phyloP scores from a whole-genome alignment of 1,140 invertebrate species.

The Drosophila mojavensis region DNA sequence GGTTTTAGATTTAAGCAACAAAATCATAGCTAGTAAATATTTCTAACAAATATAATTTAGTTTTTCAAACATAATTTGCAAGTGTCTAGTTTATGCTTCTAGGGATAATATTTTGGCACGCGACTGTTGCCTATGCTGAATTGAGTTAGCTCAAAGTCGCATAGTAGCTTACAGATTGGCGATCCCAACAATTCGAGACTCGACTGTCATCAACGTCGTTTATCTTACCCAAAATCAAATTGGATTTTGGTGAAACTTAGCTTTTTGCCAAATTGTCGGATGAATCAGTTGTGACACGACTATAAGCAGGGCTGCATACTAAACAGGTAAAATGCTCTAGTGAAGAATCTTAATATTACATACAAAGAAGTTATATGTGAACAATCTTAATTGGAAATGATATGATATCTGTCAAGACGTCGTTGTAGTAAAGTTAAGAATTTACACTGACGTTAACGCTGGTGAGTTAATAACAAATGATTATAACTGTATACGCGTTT shows the following conservation, averaged over 20 bases:
- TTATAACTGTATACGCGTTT: too few species aligned
- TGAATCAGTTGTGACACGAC: not conserved
- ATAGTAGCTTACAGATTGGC: not conserved
- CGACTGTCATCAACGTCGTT: not conserved
- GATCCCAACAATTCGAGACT: not conserved
- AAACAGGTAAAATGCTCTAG: too few species aligned
- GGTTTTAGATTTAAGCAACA: conserved; percentile 46
- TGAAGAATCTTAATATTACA: too few species aligned
- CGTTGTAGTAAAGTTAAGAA: too few species aligned
- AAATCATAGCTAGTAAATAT: conserved; percentile 21
- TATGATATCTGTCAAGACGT: too few species aligned
- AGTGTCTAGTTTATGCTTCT: too few species aligned
- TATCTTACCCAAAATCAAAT: not conserved
- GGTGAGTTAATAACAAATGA: too few species aligned
- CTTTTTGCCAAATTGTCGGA: not conserved
- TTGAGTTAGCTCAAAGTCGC: too few species aligned
- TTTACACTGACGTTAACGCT: too few species aligned
- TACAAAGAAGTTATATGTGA: too few species aligned
- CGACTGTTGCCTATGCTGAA: conserved; percentile 7
- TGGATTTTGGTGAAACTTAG: not conserved
- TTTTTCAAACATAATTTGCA: not conserved
- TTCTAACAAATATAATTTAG: conserved; percentile 31
- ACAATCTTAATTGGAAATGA: too few species aligned
- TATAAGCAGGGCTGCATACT: not conserved
- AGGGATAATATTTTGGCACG: not conserved